Base-by-base conservation (phyloP, 2,888 invertebrate species). In the Tachina lurida region DNA sequence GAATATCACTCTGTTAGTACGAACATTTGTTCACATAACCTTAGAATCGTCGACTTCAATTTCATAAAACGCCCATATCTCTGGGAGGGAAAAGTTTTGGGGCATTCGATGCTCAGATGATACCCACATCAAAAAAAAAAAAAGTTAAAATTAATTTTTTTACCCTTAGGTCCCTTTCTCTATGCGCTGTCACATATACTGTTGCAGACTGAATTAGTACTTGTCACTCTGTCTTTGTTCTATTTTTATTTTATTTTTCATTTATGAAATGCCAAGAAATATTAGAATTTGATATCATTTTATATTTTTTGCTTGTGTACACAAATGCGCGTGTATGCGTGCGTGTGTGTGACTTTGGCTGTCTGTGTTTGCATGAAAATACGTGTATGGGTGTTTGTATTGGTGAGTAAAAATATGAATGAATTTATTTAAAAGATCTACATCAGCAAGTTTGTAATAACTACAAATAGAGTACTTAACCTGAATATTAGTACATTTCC, bases 401-500 rank as follows among this genome's bases (percentile, higher is more conserved):
- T 67, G 43, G 45, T 65, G 56, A 56, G 56, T 63, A 54, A 45
- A 49, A 52, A 77, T 60, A 73, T 54, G 60, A 71, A 52, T 65
- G 54, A 70, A 77, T 60, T 77, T n/a, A n/a, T n/a, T 77, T 73
- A 54, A 67, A 77, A 65, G 71, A 65, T 65, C 68, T 78, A 45
- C 63, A 58, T 81, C 85, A 82, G 82, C 76, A 82, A 81, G 47
- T 71, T 60, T 67, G 58, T 54, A 17, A 65, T 67, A 67, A 60
- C 74, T 49, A 47, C 19, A 75, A 68, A 58, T 10, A 19, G 17
- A 68, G 19, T 58, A 82, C 63, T 71, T 58, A 63, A 71, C 54
- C 65, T 74, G 58, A 80, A 80, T 73, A 7, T 43, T 74, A 81
- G 81, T 52, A 68, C n/a, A 58, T 71, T 83, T 77, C 71, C 58